phyloP scores from a whole-genome alignment of 2,888 invertebrate species.

The Gari tellinella region DNA sequence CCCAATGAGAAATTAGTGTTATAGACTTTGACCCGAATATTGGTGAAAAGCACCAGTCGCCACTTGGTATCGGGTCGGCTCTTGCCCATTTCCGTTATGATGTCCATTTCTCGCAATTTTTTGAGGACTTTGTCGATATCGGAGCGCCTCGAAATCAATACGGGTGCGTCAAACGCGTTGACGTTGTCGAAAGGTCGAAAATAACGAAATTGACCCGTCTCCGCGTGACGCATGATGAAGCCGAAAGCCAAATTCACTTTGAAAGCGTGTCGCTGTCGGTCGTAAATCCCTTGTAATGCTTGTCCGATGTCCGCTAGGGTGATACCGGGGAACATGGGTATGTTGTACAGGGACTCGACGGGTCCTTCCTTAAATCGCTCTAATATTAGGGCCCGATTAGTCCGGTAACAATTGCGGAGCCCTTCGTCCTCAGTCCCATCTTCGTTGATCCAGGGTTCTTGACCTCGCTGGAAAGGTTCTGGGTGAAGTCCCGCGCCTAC shows the following conservation, averaged over 20 bases:
- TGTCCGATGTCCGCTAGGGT: slow-evolving; percentile 12
- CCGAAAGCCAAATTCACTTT: slow-evolving; percentile 31
- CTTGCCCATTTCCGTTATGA: slow-evolving; percentile 29
- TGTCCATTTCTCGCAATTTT: slow-evolving; percentile 14
- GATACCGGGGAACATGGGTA: slow-evolving; percentile 26
- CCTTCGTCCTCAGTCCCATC: slow-evolving; percentile 19
- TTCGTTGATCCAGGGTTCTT: slow-evolving; percentile 27
- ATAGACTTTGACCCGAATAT: slow-evolving; percentile 14
- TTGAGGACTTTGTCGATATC: slow-evolving; percentile 22
- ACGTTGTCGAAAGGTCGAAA: slow-evolving; percentile 26
- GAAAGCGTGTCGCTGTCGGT: slow-evolving; percentile 37
- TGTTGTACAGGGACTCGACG: slow-evolving; percentile 27
- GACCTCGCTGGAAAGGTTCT: slow-evolving; percentile 15
- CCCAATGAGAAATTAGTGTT: slow-evolving; percentile 16
- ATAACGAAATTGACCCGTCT: slow-evolving; percentile 19
- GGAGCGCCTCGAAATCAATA: slow-evolving; percentile 16
- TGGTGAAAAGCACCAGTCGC: slow-evolving; percentile 22
- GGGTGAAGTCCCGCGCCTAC: slow-evolving; percentile 11
- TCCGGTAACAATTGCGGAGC: slow-evolving; percentile 20
- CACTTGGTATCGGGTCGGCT: slow-evolving; percentile 25
- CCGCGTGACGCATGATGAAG: slow-evolving; percentile 28
- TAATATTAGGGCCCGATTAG: slow-evolving; percentile 24
- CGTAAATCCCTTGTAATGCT: slow-evolving; percentile 22
- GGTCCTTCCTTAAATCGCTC: slow-evolving; percentile 20
- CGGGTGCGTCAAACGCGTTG: slow-evolving; percentile 15